These are phyloP conservation scores for Calyptomena viridis DNA, from an alignment of 2,113 vertebrate genomes.

Conservation along the genomic window DNA sequence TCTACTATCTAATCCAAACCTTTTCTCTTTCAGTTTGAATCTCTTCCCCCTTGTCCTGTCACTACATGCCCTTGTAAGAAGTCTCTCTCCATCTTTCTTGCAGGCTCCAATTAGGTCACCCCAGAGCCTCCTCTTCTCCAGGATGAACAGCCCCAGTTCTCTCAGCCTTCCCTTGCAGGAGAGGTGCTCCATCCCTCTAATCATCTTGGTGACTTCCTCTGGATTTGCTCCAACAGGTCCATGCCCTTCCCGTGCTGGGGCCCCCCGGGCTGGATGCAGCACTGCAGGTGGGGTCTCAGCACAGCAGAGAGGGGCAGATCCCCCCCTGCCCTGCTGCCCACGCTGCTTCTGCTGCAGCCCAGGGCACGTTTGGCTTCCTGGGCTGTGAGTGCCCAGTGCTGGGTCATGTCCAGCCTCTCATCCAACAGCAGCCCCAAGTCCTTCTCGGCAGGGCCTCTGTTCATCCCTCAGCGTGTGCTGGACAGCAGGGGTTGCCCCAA, in stretches of 20 bases:
- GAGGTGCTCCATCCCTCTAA: not conserved
- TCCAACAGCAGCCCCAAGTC: not conserved
- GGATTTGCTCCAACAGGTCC: not conserved
- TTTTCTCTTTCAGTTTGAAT: not conserved
- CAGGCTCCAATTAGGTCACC: not conserved
- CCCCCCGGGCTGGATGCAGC: not conserved
- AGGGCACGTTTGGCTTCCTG: not conserved
- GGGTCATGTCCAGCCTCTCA: not conserved
- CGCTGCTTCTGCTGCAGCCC: rapidly evolving
- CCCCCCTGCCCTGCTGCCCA: not conserved
- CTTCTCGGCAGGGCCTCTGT: not conserved
- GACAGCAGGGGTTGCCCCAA: rapidly evolving
- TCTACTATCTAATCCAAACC: not conserved
- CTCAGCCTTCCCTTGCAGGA: not conserved
- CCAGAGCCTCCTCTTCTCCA: not conserved
- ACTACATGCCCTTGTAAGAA: not conserved
- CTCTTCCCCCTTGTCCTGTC: not conserved
- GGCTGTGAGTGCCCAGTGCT: not conserved
- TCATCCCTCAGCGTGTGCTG: not conserved
- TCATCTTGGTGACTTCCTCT: not conserved
- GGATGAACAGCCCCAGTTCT: not conserved
- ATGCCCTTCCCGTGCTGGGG: not conserved
- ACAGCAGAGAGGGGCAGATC: rapidly evolving
- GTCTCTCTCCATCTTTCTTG: not conserved
- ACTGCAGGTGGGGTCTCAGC: not conserved